Percentiles rank a stretch among this genome's conserved stretches.
Evolutionary conservation across 2,113 vertebrate genomes (phyloP).

Genomic region (Neotragus moschatus): DNA sequence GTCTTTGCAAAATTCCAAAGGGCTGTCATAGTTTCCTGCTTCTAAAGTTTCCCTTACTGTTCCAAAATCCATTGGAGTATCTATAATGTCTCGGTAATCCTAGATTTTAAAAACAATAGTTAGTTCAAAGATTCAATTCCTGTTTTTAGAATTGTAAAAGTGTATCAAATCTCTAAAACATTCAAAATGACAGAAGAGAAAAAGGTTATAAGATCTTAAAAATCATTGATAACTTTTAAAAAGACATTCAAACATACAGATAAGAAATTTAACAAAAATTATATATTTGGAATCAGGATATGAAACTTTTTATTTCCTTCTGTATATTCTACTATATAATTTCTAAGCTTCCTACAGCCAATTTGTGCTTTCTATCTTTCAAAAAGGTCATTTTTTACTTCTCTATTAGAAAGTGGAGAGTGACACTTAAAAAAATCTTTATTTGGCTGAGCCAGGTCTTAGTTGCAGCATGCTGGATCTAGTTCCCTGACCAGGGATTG

Average conservation of each 20-base stretch:
- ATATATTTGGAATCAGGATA: neutral
- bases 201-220: neutral
- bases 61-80: slow-evolving; percentile 96
- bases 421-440: neutral
- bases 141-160: slow-evolving; percentile 1
- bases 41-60: slow-evolving; percentile 89
- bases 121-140: slow-evolving; percentile 5
- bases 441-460: neutral
- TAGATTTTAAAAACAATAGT: slow-evolving; percentile 71
- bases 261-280: neutral
- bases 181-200: neutral
- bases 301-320: neutral
- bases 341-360: neutral
- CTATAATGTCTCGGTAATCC: slow-evolving; percentile 94
- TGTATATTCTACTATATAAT: neutral
- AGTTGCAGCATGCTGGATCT: neutral
- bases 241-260: neutral
- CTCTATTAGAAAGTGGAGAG: neutral
- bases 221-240: neutral
- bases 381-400: neutral
- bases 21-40: slow-evolving; percentile 91
- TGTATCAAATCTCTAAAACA: neutral
- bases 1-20: slow-evolving; percentile 95
- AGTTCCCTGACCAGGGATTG: neutral
- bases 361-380: neutral